Percentiles rank a stretch among this genome's conserved stretches.
Conservation (phyloP, 2,113 vertebrate species). For the Zapornia atra region DNA sequence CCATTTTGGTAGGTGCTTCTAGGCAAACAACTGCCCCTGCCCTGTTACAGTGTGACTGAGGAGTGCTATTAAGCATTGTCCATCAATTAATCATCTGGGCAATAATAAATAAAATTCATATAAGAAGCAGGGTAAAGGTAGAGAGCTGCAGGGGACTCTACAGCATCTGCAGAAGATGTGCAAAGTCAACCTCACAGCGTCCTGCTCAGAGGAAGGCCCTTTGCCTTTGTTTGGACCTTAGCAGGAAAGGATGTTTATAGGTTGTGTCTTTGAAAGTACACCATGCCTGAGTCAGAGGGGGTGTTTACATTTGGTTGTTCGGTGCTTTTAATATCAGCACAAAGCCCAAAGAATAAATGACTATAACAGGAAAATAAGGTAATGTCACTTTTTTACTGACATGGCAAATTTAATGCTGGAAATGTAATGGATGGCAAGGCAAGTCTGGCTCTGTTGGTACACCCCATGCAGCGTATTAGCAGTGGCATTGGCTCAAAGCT, state of each 20-base stretch:
- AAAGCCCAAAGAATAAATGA: not conserved
- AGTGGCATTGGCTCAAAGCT: not conserved
- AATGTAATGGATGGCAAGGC: not conserved
- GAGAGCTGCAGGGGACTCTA: not conserved
- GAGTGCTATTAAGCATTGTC: not conserved
- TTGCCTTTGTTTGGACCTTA: constrained; percentile 4
- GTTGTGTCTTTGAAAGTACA: constrained; percentile 19
- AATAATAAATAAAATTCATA: not conserved
- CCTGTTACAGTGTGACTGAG: not conserved
- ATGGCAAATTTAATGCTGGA: rapidly evolving
- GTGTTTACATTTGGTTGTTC: constrained; percentile 21
- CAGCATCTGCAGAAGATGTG: not conserved
- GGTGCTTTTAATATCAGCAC: not conserved
- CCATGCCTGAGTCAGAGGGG: not conserved
- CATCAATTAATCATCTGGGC: not conserved
- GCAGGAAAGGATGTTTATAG: constrained; percentile 65
- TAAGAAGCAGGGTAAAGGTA: not conserved
- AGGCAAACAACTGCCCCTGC: not conserved
- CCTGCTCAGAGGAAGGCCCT: not conserved
- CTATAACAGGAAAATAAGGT: not conserved
- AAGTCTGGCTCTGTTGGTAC: not conserved
- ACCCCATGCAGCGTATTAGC: not conserved
- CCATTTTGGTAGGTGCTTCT: not conserved
- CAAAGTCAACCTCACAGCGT: not conserved
- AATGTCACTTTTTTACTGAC: not conserved